phyloP scores from a whole-genome alignment of 2,113 vertebrate species.

The Mus spicilegus region DNA sequence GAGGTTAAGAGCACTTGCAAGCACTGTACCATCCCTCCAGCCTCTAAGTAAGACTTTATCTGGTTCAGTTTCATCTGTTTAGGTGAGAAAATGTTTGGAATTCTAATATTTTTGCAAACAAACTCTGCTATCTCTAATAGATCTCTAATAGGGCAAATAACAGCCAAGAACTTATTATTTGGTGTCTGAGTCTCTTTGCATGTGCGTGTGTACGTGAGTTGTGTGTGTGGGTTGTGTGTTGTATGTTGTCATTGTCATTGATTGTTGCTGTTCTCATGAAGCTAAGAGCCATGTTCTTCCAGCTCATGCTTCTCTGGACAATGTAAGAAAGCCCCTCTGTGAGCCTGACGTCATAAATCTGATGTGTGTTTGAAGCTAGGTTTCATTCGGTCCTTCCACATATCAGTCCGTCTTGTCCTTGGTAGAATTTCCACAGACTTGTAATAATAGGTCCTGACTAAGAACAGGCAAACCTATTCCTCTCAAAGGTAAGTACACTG shows the following conservation, averaged over 20 bases:
- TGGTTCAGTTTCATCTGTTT: not conserved
- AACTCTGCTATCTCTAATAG: not conserved
- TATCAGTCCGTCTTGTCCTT: not conserved
- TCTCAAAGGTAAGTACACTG: constrained; percentile 1
- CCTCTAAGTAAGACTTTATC: not conserved
- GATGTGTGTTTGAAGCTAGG: not conserved
- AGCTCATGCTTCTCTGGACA: not conserved
- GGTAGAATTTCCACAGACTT: constrained; percentile 53
- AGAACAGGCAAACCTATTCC: constrained; percentile 53
- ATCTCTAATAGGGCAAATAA: not conserved
- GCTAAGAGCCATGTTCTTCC: not conserved
- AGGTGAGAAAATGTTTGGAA: constrained; percentile 22
- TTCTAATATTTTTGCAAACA: not conserved
- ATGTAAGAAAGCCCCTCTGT: not conserved
- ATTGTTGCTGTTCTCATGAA: not conserved
- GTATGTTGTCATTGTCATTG: not conserved
- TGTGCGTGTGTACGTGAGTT: not conserved
- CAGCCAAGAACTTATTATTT: not conserved
- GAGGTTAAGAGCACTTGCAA: not conserved
- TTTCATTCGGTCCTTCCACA: not conserved
- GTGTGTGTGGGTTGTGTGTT: not conserved
- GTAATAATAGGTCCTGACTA: constrained; percentile 32
- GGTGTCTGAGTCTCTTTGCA: not conserved
- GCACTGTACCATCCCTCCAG: not conserved
- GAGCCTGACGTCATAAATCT: not conserved